Conservation (phyloP, 2,113 vertebrate species). For the Syngnathus scovelli region DNA sequence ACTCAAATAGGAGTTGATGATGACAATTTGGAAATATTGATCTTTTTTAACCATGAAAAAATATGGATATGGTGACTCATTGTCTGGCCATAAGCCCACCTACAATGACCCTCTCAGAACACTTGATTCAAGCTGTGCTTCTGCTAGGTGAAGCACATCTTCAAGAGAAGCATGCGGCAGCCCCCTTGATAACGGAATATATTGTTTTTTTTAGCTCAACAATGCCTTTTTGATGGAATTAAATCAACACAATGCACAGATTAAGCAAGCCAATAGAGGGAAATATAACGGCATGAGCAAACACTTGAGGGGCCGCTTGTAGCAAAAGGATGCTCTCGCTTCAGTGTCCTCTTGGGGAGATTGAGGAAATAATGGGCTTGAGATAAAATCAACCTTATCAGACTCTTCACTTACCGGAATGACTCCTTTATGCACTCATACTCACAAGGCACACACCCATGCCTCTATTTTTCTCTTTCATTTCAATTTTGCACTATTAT, state of each 20-base stretch:
- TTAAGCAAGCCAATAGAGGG: not conserved
- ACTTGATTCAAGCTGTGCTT: slow-evolving; percentile 8
- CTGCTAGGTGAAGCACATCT: not conserved
- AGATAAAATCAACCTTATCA: slow-evolving; percentile 52
- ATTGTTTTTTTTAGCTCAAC: not conserved
- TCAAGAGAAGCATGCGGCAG: not conserved
- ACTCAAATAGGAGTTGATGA: no score
- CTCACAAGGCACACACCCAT: not conserved
- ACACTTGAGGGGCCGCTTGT: not conserved
- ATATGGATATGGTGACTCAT: not conserved
- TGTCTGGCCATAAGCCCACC: not conserved
- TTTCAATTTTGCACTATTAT: slow-evolving; percentile 8
- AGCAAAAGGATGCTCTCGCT: slow-evolving; percentile 6
- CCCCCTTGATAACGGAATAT: not conserved
- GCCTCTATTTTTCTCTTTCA: not conserved
- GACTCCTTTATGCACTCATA: slow-evolving; percentile 10
- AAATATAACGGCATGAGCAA: not conserved
- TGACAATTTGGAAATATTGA: no score
- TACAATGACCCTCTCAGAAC: not conserved
- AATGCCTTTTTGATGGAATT: not conserved
- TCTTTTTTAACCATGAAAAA: no score
- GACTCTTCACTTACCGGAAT: slow-evolving; percentile 34
- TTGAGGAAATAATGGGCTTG: slow-evolving; percentile 43
- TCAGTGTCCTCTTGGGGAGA: slow-evolving; percentile 24
- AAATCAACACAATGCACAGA: not conserved